phyloP scores from a whole-genome alignment of 2,113 vertebrate genomes.

The Okapia johnstoni region DNA sequence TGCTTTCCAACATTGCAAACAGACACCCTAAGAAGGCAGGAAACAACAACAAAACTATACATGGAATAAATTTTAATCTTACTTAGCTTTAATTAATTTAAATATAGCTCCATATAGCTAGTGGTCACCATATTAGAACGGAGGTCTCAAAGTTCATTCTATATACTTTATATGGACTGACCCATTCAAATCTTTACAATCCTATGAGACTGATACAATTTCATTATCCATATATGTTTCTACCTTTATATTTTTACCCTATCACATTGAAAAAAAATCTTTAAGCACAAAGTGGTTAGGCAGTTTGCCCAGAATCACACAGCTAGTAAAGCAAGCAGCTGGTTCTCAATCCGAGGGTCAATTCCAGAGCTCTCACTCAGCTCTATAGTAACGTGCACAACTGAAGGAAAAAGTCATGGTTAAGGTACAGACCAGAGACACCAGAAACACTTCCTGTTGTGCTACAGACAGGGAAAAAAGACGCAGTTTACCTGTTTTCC shows the following conservation, averaged over 20 bases:
- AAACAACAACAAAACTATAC: neutral
- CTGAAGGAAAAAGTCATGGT: neutral
- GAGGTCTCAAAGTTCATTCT: neutral
- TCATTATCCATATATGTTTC: neutral
- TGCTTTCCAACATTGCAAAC: neutral
- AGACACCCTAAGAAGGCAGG: neutral
- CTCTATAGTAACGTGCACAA: fast-evolving
- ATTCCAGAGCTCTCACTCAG: neutral
- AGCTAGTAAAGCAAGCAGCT: neutral
- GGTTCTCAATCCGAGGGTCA: neutral
- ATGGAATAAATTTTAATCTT: neutral
- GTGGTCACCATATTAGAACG: neutral
- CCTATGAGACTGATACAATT: neutral
- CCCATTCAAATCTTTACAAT: neutral
- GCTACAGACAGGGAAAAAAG: neutral
- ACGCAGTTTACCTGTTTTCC: slow-evolving; percentile 89
- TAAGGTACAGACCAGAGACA: neutral
- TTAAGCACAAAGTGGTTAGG: neutral
- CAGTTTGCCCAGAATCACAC: neutral
- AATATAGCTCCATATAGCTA: neutral
- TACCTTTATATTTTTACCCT: neutral
- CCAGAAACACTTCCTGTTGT: neutral
- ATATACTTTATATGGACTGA: neutral
- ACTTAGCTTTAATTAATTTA: neutral
- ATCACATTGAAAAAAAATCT: neutral